phyloP scores from a whole-genome alignment of 2,797 vertebrate species.

The Picus viridis region DNA sequence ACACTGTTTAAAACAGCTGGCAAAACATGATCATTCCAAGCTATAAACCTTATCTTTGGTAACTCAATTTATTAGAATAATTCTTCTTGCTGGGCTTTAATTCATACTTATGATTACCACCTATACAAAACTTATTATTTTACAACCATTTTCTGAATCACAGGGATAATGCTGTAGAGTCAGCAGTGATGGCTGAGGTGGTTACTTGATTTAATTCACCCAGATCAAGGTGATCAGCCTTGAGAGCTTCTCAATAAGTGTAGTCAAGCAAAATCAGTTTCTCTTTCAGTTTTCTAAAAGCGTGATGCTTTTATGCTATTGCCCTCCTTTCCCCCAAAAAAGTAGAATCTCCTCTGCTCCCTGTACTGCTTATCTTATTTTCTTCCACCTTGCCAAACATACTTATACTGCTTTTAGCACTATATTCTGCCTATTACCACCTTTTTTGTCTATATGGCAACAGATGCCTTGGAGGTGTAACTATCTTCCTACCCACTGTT shows the following conservation, averaged over 20 bases:
- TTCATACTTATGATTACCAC: background rate
- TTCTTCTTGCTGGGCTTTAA: too few species aligned
- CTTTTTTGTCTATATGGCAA: background rate
- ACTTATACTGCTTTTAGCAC: background rate
- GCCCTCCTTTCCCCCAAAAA: too few species aligned
- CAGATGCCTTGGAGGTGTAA: background rate
- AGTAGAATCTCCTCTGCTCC: background rate
- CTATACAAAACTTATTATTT: background rate
- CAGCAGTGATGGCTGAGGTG: background rate
- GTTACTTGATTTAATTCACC: background rate
- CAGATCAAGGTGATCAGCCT: background rate
- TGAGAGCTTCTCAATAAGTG: background rate
- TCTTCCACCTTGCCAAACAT: background rate
- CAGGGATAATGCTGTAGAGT: background rate
- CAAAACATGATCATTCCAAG: background rate
- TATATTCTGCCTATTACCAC: background rate
- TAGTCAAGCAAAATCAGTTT: background rate
- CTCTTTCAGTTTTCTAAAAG: background rate
- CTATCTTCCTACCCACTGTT: background rate
- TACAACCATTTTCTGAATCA: background rate
- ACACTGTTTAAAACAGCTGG: too few species aligned
- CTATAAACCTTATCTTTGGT: background rate
- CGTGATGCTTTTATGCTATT: too few species aligned
- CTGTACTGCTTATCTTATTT: background rate
- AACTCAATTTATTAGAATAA: background rate